These are phyloP conservation scores for Anhinga anhinga DNA, from an alignment of 2,113 vertebrate species.

Conservation along the genomic window DNA sequence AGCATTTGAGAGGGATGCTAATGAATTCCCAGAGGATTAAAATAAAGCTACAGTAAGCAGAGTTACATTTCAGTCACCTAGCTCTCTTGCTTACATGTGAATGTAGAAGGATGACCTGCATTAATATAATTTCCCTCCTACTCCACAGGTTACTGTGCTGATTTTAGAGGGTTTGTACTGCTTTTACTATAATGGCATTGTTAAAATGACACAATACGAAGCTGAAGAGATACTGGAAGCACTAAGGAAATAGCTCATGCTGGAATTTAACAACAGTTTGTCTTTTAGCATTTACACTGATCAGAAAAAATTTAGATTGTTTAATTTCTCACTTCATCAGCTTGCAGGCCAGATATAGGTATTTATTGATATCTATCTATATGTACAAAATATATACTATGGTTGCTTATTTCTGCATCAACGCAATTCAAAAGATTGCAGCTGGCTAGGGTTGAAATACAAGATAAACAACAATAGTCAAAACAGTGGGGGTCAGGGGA, in stretches of 20 bases:
- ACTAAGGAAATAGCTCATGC: background rate
- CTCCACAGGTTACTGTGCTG: background rate
- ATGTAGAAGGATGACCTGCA: background rate
- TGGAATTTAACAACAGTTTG: background rate
- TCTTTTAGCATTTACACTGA: background rate
- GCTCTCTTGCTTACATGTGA: background rate
- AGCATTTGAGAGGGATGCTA: background rate
- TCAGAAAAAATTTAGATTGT: background rate
- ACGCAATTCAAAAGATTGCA: background rate
- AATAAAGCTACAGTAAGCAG: background rate
- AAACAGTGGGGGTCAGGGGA: fast-evolving
- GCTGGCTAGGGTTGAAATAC: background rate
- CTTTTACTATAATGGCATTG: background rate
- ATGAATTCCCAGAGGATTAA: slow-evolving; percentile 16
- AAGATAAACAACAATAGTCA: background rate
- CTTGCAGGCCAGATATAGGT: background rate
- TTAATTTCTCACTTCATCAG: background rate
- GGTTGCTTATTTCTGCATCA: background rate
- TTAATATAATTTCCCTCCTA: background rate
- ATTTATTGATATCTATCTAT: background rate
- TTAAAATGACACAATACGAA: background rate
- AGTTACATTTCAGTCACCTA: background rate
- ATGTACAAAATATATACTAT: background rate
- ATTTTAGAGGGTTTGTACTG: background rate
- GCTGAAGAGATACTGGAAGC: background rate